phyloP scores from a whole-genome alignment of 2,113 vertebrate species.

The Corythoichthys intestinalis region DNA sequence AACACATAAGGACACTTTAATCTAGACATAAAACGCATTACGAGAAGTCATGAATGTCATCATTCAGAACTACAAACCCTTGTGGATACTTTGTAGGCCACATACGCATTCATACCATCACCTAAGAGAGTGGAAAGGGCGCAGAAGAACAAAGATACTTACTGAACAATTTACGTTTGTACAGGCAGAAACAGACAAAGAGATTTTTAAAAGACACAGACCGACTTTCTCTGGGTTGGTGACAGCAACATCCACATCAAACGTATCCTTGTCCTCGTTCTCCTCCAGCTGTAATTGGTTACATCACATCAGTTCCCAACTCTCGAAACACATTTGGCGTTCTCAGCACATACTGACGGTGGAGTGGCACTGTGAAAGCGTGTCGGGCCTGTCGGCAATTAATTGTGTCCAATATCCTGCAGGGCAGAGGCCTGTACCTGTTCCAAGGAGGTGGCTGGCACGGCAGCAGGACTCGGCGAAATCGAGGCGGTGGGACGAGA shows the following conservation, averaged over 20 bases:
- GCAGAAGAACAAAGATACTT: neutral
- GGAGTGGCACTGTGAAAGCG: neutral
- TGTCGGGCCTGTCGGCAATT: constrained; percentile 12
- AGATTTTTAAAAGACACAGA: constrained; percentile 60
- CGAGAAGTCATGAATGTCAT: neutral
- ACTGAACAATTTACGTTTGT: constrained; percentile 46
- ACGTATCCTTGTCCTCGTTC: constrained; percentile 86
- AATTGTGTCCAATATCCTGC: neutral
- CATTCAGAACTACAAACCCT: constrained; percentile 71
- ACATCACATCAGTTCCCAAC: neutral
- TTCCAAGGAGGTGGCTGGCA: constrained; percentile 75
- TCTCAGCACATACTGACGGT: neutral
- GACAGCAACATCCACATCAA: constrained; percentile 87
- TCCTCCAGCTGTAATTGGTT: constrained; percentile 70
- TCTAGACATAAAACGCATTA: neutral
- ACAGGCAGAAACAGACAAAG: neutral
- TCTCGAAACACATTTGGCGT: neutral
- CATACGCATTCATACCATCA: constrained; percentile 94
- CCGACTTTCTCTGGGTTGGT: constrained; percentile 96
- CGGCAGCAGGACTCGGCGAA: constrained; percentile 58
- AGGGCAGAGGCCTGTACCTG: constrained; percentile 73
- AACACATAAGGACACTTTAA: neutral
- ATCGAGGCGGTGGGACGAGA: constrained; percentile 59
- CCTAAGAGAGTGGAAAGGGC: constrained; percentile 66
- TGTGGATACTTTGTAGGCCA: constrained; percentile 93